Conservation (phyloP, 2,888 invertebrate species). For the Panzeria rudis region DNA sequence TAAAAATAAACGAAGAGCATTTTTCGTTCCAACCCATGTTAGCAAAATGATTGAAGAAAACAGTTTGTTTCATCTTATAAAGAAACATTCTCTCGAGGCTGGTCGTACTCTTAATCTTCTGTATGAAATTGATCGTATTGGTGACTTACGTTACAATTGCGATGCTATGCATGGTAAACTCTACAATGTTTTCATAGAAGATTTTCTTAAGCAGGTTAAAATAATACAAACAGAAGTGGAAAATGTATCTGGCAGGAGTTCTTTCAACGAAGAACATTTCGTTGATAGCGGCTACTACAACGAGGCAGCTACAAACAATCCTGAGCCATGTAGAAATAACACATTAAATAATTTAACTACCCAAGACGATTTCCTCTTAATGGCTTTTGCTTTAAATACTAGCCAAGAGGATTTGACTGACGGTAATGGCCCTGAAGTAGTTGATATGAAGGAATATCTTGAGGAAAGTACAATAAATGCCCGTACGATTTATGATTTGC, state of each 20-base stretch:
- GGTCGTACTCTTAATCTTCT: conserved; percentile 81
- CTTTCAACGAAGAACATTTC: background rate
- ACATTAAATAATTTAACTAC: conserved; percentile 74
- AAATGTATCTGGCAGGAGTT: conserved; percentile 23
- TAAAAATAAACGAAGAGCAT: conserved; percentile 77
- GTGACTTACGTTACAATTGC: conserved; percentile 77
- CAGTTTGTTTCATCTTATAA: conserved; percentile 78
- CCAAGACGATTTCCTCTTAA: conserved; percentile 77
- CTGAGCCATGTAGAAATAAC: conserved; percentile 1
- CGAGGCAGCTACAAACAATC: conserved; percentile 41
- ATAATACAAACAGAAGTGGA: conserved; percentile 69
- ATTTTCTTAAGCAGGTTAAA: conserved; percentile 73
- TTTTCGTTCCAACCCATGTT: conserved; percentile 75
- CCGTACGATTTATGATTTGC: conserved; percentile 57
- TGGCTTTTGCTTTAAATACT: conserved; percentile 77
- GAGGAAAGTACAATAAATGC: conserved; percentile 55
- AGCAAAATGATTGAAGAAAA: conserved; percentile 76
- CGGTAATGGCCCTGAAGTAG: background rate
- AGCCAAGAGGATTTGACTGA: conserved; percentile 48
- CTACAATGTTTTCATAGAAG: conserved; percentile 77
- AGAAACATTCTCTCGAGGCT: conserved; percentile 79
- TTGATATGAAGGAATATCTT: background rate
- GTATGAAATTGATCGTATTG: conserved; percentile 79
- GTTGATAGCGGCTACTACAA: conserved; percentile 63
- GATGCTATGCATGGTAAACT: conserved; percentile 76